Evolutionary conservation across 2,113 vertebrate species (phyloP), one percentile per base, ranked within the genome.

Genomic region (Centrocercus urophasianus): DNA sequence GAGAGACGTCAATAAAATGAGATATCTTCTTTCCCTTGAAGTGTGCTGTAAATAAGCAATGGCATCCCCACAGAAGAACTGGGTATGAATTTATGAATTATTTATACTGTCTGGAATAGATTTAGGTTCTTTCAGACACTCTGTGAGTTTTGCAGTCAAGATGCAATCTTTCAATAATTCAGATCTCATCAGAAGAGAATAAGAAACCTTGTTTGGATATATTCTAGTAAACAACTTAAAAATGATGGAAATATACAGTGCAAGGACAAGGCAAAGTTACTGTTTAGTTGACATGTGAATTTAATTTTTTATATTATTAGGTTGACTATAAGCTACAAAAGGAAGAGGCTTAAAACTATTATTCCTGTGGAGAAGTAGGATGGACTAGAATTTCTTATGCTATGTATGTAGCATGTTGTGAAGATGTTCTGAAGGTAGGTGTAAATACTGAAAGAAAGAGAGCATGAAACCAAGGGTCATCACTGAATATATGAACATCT

Each of bases 161-260:
- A 96, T 89, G 61, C 59, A 95, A 92, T 97, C 76, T 88, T 94
- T 96, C 95, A 97, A 95, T 96, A 96, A 97, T 95, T 97, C 96
- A 97, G 59, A 92, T 94, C 84, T 95, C 94, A 97, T 95, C 90
- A 91, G 82, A 90, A 81, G 88, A 80, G 71, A 94, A 50, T 81
- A 79, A 84, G 65, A 91, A 90, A n/a, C 77, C 7, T 3, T 90
- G 42, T 95, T 95, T 75, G 72, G 65, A 96, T 96, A 89, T 28
- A 93, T 75, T 59, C 86, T 42, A 81, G 52, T 75, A 96, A 95
- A 95, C 82, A 87, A 91, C 71, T 75, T 95, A 96, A 73, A 82
- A 90, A 45, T 45, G 43, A 45, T 91, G 70, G 72, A 95, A 90
- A 91, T 85, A 70, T 30, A 80, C 22, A 82, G 66, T 48, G 57